phyloP scores from a whole-genome alignment of 2,888 invertebrate genomes.

The Noctua janthe region DNA sequence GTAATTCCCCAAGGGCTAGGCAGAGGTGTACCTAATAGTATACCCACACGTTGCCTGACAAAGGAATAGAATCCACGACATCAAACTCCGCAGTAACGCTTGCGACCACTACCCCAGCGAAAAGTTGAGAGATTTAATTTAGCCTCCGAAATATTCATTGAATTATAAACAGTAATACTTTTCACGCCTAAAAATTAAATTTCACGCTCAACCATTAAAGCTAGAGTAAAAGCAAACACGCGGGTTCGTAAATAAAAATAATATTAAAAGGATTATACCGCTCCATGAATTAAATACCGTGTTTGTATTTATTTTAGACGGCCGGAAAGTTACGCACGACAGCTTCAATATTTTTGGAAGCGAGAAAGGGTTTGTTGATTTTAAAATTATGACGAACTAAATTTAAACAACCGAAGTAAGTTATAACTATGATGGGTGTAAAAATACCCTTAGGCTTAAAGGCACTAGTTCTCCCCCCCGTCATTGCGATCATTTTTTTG shows the following conservation, averaged over 20 bases:
- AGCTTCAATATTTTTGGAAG: constrained; percentile 14
- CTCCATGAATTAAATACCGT: constrained; percentile 1
- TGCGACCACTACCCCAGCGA: neutral
- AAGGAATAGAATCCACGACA: neutral
- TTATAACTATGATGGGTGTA: neutral
- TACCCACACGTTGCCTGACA: neutral
- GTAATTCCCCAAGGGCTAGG: neutral
- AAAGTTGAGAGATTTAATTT: neutral
- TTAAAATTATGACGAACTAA: constrained; percentile 18
- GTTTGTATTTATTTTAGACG: constrained; percentile 33
- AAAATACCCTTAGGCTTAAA: too few relatives aligned
- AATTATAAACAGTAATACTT: neutral
- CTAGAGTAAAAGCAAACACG: neutral
- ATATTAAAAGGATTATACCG: constrained; percentile 3
- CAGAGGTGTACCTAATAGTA: neutral
- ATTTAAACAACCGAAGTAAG: constrained; percentile 1
- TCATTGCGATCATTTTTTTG: too few relatives aligned
- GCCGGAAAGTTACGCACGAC: neutral
- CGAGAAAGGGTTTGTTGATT: constrained; percentile 37
- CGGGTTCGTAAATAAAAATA: constrained; percentile 16
- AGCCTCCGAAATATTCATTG: neutral
- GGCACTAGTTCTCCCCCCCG: too few relatives aligned
- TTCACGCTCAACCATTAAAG: neutral
- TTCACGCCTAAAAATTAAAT: neutral
- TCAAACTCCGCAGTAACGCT: neutral